These are phyloP conservation scores for Setophaga petechia DNA, from an alignment of 2,113 vertebrate genomes.

Conservation along the genomic window DNA sequence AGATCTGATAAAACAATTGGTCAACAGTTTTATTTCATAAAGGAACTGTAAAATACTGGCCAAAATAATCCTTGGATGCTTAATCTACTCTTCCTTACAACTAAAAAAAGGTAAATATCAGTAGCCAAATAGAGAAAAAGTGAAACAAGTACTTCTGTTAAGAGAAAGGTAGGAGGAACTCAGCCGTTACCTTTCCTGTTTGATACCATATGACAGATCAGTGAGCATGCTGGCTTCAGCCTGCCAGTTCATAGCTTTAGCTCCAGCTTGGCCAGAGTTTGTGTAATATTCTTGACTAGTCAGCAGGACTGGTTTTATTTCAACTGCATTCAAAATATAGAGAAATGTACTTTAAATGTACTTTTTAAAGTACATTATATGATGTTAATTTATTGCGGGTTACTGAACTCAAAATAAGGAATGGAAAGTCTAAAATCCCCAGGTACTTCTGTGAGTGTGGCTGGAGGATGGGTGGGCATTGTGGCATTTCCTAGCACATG, in stretches of 20 bases:
- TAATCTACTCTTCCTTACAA: not conserved
- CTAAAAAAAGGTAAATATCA: not conserved
- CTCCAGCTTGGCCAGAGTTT: not conserved
- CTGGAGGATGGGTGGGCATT: not conserved
- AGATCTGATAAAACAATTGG: not conserved
- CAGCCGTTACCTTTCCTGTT: not conserved
- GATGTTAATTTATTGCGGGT: not conserved
- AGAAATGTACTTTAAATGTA: too few relatives aligned
- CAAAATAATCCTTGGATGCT: not conserved
- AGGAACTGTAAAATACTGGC: not conserved
- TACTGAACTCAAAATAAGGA: not conserved
- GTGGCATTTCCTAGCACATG: rapidly evolving
- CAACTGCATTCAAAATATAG: not conserved
- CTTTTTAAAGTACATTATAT: not conserved
- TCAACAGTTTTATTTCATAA: not conserved
- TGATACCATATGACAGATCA: not conserved
- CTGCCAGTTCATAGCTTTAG: not conserved
- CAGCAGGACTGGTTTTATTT: not conserved
- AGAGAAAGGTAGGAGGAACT: not conserved
- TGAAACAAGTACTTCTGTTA: not conserved
- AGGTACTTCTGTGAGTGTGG: not conserved
- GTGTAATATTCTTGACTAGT: not conserved
- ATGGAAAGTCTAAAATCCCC: not conserved
- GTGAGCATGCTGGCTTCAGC: not conserved
- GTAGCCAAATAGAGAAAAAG: not conserved